phyloP scores from a whole-genome alignment of 1,140 invertebrate genomes.

The Drosophila guanche region DNA sequence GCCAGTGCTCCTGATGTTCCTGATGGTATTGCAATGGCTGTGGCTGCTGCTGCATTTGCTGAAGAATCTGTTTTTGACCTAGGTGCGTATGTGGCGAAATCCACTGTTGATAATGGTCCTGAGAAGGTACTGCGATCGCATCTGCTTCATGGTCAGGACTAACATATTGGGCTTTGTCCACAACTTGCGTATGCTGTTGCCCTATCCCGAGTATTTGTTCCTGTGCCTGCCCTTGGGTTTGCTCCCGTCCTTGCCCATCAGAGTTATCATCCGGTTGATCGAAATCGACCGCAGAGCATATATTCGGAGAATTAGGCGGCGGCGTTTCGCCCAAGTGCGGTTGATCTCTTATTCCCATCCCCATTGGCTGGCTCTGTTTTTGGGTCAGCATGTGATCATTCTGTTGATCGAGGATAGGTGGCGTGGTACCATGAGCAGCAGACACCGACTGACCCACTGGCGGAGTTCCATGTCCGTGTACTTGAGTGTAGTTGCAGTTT shows the following conservation, averaged over 20 bases:
- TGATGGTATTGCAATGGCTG: conserved; percentile 34
- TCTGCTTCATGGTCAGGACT: conserved; percentile 41
- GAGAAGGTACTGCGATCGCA: conserved; percentile 19
- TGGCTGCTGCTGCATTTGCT: conserved; percentile 57
- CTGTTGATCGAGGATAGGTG: conserved; percentile 32
- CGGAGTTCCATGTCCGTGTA: conserved; percentile 46
- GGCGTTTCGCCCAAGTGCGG: conserved; percentile 69
- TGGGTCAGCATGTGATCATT: conserved; percentile 22
- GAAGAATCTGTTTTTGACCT: conserved; percentile 56
- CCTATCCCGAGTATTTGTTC: conserved; percentile 13
- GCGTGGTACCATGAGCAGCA: conserved; percentile 19
- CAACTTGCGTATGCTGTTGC: conserved; percentile 18
- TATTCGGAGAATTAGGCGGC: conserved; percentile 72
- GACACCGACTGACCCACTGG: conserved; percentile 26
- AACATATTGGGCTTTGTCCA: conserved; percentile 30
- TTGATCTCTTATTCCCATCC: conserved; percentile 37
- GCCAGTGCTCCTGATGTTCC: conserved; percentile 44
- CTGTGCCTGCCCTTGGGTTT: conserved; percentile 2
- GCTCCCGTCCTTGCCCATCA: not conserved
- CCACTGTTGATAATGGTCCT: conserved; percentile 68
- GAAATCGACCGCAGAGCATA: conserved; percentile 68
- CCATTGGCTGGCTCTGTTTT: conserved; percentile 14
- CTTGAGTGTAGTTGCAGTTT: conserved; percentile 65
- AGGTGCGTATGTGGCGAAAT: conserved; percentile 53
- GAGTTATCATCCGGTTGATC: conserved; percentile 47